Evolutionary conservation across 2,113 vertebrate genomes (phyloP).

Genomic region (Alethe diademata): DNA sequence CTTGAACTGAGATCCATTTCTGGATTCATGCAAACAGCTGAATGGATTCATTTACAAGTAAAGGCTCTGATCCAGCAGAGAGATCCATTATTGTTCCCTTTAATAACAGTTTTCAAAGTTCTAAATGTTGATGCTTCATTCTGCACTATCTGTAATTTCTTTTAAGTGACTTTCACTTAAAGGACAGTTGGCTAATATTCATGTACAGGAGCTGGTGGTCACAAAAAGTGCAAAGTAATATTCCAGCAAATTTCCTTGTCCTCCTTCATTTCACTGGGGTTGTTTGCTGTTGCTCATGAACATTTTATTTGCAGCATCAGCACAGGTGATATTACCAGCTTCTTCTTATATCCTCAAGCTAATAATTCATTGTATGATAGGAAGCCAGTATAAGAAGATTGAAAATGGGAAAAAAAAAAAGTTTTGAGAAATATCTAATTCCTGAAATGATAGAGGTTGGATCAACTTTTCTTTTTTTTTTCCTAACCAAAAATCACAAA

Average conservation of each 20-base stretch:
- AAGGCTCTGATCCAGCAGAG: not conserved
- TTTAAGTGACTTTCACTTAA: conserved; percentile 4
- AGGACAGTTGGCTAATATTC: not conserved
- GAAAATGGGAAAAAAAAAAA: not conserved
- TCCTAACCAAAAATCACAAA: not conserved
- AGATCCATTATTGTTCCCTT: not conserved
- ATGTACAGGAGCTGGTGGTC: not conserved
- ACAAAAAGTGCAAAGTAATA: not conserved
- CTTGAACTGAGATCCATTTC: not conserved
- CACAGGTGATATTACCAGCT: not conserved
- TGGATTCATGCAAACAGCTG: not conserved
- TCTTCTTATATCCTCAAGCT: not conserved
- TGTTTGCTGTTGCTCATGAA: not conserved
- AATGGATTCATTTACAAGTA: not conserved
- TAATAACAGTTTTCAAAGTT: not conserved
- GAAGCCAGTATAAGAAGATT: not conserved
- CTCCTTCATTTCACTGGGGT: not conserved
- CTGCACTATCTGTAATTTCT: not conserved
- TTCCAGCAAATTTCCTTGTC: conserved; percentile 23
- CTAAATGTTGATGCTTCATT: not conserved
- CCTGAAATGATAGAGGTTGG: not conserved
- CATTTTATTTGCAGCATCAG: not conserved
- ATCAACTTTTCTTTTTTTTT: not conserved
- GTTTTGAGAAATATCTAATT: not conserved
- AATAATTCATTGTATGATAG: not conserved